Base-by-base conservation (phyloP, 1,140 invertebrate genomes). In the Bombus picipes region DNA sequence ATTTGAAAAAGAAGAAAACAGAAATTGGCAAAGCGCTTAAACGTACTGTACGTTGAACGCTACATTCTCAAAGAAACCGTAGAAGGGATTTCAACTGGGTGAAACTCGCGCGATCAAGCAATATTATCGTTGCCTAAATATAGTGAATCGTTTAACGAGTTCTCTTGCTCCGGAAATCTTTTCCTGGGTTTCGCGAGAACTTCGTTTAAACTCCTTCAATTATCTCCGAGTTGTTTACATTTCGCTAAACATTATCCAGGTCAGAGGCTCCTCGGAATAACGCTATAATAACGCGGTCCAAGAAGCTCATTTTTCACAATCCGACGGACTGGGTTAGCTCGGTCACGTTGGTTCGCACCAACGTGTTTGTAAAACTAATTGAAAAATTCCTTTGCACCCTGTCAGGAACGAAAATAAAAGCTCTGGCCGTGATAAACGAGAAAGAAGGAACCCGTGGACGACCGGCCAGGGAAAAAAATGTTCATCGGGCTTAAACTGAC, bases 361-460 rank as follows among this genome's bases (percentile, higher is more conserved):
- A 65, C 28, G 53, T 86, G 77, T 83, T 83, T 77, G 77, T 57
- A 59, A 87, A 85, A 88, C 81, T 91, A 91, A 91, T 91, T 90
- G 89, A 90, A 91, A 91, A 91, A 91, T 91, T 91, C 89, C 81
- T 91, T 77, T 57, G 81, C 80, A 43, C 88, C 82, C 59, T 79
- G 78, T 81, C 75, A 66, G 71, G 81, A 89, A 57, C 71, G 83
- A 90, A 66, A 87, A 90, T 88, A 90, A 90, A 90, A 87, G 87
- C 59, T 62, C 57, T 37, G 66, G 57, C 34, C 5, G 83, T 88
- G 89, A 90, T 90, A 88, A 90, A 90, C 87, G 89, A 90, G 89
- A 43, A 79, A 83, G 83, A 73, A 83, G 32, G n/a, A 37, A 72
- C 59, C 43, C 66, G 78, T 70, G 78, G 86, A 76, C 71, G 73